Conservation (phyloP, 2,797 vertebrate species). For the Vipera latastei region DNA sequence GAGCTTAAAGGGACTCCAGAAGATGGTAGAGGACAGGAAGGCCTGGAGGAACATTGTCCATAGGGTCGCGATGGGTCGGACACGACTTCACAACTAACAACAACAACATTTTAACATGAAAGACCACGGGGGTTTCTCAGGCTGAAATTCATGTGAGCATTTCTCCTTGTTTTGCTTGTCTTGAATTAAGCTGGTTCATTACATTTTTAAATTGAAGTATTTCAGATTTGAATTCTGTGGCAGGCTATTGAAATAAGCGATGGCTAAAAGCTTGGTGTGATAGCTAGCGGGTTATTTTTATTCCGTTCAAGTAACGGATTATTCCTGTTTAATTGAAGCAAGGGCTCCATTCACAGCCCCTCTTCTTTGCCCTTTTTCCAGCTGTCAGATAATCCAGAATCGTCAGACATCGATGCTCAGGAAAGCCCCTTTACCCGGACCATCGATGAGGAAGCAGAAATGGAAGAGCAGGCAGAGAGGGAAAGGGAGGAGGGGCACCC, state of each 20-base stretch:
- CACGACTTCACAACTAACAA: too few species aligned
- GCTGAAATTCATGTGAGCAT: too few species aligned
- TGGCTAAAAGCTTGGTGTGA: neutral
- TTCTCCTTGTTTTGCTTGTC: neutral
- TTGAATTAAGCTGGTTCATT: too few species aligned
- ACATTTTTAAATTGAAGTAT: neutral
- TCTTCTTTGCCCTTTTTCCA: constrained; percentile 48
- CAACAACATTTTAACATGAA: neutral
- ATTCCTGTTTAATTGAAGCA: neutral
- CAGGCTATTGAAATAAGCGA: neutral
- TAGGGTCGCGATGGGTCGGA: too few species aligned
- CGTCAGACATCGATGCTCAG: constrained; percentile 87
- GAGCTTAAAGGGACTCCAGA: too few species aligned
- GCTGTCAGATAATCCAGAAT: constrained; percentile 92
- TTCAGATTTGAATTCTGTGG: neutral
- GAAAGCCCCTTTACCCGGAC: constrained; percentile 93
- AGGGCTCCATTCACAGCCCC: neutral
- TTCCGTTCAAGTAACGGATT: neutral
- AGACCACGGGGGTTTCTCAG: neutral
- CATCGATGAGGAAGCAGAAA: constrained; percentile 96
- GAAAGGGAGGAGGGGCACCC: constrained; percentile 91
- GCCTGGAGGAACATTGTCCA: too few species aligned
- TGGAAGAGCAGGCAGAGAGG: constrained; percentile 90
- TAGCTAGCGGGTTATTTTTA: too few species aligned
- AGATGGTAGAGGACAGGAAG: too few species aligned